These are phyloP conservation scores for Leucophenga maculata DNA, from an alignment of 2,888 invertebrate genomes.

Conservation along the genomic window DNA sequence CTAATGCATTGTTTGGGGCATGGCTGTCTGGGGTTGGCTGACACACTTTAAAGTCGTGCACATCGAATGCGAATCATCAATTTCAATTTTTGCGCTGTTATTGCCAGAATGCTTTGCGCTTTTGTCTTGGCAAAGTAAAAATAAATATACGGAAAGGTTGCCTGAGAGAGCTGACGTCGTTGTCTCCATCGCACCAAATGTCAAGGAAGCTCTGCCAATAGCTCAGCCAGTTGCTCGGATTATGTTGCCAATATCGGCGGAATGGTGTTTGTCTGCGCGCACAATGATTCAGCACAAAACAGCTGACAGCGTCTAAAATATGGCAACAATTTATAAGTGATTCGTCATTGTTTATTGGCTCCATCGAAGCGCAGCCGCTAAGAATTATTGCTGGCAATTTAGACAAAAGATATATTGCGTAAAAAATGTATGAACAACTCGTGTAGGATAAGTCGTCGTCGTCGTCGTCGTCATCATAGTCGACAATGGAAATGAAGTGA, in stretches of 20 bases:
- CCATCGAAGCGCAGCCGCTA: constrained; percentile 53
- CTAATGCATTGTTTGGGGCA: background rate
- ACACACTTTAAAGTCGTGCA: constrained; percentile 43
- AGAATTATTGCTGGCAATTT: constrained; percentile 60
- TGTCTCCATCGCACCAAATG: constrained; percentile 11
- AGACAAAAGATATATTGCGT: constrained; percentile 23
- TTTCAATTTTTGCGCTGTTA: constrained; percentile 58
- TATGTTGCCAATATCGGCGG: constrained; percentile 1
- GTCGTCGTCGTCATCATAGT: no score
- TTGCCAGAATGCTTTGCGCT: background rate
- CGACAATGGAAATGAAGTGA: no score
- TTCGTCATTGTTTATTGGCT: constrained; percentile 68
- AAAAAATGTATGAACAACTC: background rate
- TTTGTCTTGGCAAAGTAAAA: background rate
- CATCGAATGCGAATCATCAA: constrained; percentile 49
- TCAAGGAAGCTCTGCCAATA: constrained; percentile 13
- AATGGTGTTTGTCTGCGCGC: constrained; percentile 25
- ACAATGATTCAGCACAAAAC: constrained; percentile 28
- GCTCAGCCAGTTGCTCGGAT: background rate
- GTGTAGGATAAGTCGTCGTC: no score
- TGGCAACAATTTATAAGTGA: constrained; percentile 68
- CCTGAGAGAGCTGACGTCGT: background rate
- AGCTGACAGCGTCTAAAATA: constrained; percentile 48
- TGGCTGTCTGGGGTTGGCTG: constrained; percentile 16
- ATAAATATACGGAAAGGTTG: background rate